These are phyloP conservation scores for Ophioninae sp. DNA, from an alignment of 2,888 invertebrate species.

Conservation along the genomic window DNA sequence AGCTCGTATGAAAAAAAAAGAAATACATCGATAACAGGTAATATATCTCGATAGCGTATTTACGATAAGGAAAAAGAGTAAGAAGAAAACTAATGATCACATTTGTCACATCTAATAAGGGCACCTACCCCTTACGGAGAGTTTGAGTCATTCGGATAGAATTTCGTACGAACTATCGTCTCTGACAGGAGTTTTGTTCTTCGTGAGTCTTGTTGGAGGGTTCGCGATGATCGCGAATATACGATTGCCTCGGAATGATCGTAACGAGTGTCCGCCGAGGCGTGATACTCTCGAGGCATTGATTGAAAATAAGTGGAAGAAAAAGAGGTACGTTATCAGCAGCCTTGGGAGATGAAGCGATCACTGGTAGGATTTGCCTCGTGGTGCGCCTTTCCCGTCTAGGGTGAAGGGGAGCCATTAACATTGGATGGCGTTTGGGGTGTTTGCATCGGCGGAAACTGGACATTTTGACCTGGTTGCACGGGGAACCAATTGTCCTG, in stretches of 20 bases:
- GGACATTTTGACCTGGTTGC: constrained; percentile 68
- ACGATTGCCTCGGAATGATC: neutral
- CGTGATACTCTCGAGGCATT: neutral
- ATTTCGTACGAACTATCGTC: constrained; percentile 27
- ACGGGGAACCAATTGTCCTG: constrained; percentile 74
- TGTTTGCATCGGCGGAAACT: constrained; percentile 61
- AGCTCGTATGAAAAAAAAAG: constrained; percentile 34
- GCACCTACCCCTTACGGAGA: constrained; percentile 26
- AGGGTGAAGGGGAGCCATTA: constrained; percentile 35
- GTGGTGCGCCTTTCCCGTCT: neutral
- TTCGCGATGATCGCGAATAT: neutral
- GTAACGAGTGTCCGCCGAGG: neutral
- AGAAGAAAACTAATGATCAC: constrained; percentile 32
- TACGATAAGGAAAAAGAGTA: constrained; percentile 1
- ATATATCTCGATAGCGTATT: neutral
- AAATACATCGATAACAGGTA: constrained; percentile 28
- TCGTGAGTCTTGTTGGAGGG: neutral
- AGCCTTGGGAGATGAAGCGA: neutral
- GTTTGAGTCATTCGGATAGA: constrained; percentile 46
- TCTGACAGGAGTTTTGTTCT: constrained; percentile 15
- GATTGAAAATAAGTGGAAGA: neutral
- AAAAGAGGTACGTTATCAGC: neutral
- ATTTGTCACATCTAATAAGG: constrained; percentile 27
- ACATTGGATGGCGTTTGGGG: constrained; percentile 48
- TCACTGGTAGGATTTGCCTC: neutral